phyloP scores from a whole-genome alignment of 1,140 invertebrate genomes.

The Calephelis virginiensis region DNA sequence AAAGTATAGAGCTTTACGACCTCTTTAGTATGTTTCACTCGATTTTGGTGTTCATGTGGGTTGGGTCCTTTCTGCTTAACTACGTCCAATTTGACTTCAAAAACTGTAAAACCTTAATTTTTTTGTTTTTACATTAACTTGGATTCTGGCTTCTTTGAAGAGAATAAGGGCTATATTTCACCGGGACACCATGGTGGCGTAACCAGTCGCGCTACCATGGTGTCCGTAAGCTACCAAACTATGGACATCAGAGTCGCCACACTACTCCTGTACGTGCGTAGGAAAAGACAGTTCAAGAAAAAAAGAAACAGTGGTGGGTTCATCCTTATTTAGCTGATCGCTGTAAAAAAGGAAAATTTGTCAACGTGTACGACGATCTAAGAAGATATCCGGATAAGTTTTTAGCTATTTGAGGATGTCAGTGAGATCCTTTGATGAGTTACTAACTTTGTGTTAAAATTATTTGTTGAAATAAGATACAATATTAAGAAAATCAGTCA shows the following conservation, averaged over 20 bases:
- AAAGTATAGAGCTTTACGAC: too few relatives aligned
- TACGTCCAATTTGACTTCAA: too few relatives aligned
- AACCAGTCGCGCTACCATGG: too few relatives aligned
- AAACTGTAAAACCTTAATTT: too few relatives aligned
- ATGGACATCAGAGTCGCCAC: slow-evolving; percentile 25
- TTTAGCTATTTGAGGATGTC: slow-evolving; percentile 7
- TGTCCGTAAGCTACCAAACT: slow-evolving; percentile 29
- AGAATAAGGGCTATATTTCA: too few relatives aligned
- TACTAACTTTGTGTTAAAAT: slow-evolving; percentile 17
- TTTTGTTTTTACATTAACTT: too few relatives aligned
- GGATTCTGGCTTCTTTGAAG: too few relatives aligned
- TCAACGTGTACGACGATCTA: slow-evolving; percentile 11
- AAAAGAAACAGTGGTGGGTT: slow-evolving; percentile 16
- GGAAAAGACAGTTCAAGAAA: slow-evolving; percentile 13
- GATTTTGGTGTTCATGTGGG: too few relatives aligned
- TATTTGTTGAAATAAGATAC: slow-evolving; percentile 10
- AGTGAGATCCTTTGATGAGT: slow-evolving; percentile 12
- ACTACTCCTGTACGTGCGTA: slow-evolving; percentile 25
- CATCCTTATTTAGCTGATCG: slow-evolving; percentile 15
- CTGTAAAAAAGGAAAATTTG: slow-evolving; percentile 7
- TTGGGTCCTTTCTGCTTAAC: too few relatives aligned
- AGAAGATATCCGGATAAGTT: slow-evolving; percentile 12
- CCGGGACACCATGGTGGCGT: too few relatives aligned
- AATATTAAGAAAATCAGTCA: slow-evolving; percentile 21
- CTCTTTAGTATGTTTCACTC: too few relatives aligned